These are phyloP conservation scores for Actias luna DNA, from an alignment of 2,888 invertebrate species.

Conservation along the genomic window DNA sequence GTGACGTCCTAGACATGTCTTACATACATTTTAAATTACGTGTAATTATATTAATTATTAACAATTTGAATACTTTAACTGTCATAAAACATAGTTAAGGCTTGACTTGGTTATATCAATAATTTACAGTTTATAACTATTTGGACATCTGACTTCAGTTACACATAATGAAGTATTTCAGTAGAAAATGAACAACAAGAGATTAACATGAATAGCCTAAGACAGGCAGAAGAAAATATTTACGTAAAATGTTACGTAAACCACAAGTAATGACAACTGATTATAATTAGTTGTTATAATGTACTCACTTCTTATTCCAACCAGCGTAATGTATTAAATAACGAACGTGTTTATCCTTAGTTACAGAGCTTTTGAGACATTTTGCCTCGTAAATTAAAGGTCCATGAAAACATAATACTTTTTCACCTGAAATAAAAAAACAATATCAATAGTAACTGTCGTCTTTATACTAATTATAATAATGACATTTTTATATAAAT, in stretches of 20 bases:
- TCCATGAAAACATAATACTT: conserved; percentile 97
- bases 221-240: not conserved
- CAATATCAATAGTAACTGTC: no score
- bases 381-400: conserved; percentile 98
- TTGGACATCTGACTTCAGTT: not conserved
- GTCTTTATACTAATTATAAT: not conserved
- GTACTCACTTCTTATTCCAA: conserved; percentile 97
- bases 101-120: no score
- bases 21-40: no score
- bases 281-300: not conserved
- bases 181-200: not conserved
- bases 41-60: no score
- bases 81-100: not conserved
- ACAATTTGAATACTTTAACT: no score
- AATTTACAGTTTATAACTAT: not conserved
- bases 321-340: conserved; percentile 98
- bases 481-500: not conserved
- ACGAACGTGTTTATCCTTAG: conserved; percentile 92
- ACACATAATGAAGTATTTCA: not conserved
- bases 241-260: not conserved
- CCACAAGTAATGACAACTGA: not conserved
- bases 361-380: conserved; percentile 91
- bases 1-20: no score
- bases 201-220: not conserved
- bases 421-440: conserved; percentile 85